Percentiles rank a stretch among this genome's conserved stretches.
Conservation (phyloP, 2,113 vertebrate genomes). For the Phaethornis superciliosus region DNA sequence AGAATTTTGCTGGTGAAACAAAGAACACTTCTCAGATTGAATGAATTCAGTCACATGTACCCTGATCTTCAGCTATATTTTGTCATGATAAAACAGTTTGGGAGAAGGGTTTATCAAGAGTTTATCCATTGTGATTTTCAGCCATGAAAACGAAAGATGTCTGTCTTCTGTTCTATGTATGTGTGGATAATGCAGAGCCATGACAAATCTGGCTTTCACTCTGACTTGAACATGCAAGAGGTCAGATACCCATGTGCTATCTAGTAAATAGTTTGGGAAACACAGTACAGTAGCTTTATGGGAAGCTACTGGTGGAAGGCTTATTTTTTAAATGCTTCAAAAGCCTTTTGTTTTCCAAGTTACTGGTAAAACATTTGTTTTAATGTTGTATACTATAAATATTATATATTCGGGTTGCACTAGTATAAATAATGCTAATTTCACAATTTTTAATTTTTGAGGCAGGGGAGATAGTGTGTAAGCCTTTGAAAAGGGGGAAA, state of each 20-base stretch:
- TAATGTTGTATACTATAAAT: background rate
- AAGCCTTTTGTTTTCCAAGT: background rate
- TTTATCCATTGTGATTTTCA: background rate
- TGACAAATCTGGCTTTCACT: background rate
- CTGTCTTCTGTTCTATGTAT: background rate
- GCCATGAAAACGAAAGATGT: background rate
- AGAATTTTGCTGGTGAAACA: background rate
- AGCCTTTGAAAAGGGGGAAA: background rate
- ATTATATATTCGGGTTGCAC: background rate
- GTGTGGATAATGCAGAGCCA: background rate
- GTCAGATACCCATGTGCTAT: background rate
- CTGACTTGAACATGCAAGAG: background rate
- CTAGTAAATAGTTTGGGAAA: background rate
- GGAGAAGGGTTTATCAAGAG: background rate
- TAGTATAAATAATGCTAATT: background rate
- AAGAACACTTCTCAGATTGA: background rate
- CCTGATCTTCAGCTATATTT: background rate
- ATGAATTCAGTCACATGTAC: background rate
- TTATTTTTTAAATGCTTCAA: background rate
- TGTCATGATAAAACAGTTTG: background rate
- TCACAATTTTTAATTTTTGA: background rate
- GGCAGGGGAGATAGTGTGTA: background rate
- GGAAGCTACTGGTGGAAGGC: background rate
- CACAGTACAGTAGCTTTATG: background rate
- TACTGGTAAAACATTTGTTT: background rate